Conservation (phyloP, 1,140 invertebrate genomes). For the Platorchestia sp. region DNA sequence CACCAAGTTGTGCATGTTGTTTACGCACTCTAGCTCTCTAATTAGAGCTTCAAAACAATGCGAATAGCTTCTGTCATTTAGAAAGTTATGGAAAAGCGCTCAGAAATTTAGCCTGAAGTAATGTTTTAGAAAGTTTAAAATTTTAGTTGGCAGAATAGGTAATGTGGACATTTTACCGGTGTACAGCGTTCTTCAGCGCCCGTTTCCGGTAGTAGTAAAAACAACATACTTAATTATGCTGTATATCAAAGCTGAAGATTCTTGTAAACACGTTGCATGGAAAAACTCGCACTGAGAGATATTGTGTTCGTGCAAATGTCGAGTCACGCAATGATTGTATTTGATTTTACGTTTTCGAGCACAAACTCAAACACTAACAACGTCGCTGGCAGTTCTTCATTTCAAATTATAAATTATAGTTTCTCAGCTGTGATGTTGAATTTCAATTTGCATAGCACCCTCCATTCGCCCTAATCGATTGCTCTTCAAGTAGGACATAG, state of each 20-base stretch:
- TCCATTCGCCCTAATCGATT: no score
- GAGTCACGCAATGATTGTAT: neutral
- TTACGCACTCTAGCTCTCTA: no score
- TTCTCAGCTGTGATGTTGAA: no score
- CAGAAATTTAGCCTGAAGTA: neutral
- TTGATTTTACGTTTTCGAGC: neutral
- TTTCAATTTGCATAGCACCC: no score
- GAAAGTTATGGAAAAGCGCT: neutral
- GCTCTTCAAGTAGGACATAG: no score
- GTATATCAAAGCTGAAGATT: neutral
- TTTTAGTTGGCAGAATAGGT: no score
- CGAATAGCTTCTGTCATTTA: neutral
- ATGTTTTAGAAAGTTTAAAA: neutral
- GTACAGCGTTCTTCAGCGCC: no score
- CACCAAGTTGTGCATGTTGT: neutral
- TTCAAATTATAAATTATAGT: no score
- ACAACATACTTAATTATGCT: no score
- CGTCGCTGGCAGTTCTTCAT: neutral
- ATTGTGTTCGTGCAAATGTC: neutral
- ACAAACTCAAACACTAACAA: neutral
- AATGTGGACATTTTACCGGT: no score
- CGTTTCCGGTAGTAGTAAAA: no score
- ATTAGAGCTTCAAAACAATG: neutral
- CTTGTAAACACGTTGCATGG: neutral
- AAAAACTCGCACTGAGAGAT: neutral